These are phyloP conservation scores for Gastrophysa polygoni DNA, from an alignment of 2,888 invertebrate species.

Conservation along the genomic window DNA sequence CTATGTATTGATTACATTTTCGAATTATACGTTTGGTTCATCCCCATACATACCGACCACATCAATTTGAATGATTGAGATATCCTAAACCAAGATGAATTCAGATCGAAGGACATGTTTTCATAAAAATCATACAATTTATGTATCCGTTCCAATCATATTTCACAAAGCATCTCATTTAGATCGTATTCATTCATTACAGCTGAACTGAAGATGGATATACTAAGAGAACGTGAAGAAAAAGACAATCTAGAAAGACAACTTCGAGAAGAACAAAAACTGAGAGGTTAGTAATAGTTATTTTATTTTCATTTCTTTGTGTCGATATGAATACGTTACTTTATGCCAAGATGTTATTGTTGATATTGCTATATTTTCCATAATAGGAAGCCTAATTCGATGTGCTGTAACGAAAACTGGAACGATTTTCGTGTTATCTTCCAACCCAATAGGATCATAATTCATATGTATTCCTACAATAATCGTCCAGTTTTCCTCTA, in stretches of 20 bases:
- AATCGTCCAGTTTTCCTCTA: too few species aligned
- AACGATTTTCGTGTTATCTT: too few species aligned
- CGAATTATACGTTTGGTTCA: too few species aligned
- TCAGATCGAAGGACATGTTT: too few species aligned
- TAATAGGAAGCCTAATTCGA: too few species aligned
- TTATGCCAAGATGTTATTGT: constrained; percentile 16
- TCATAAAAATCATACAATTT: neutral
- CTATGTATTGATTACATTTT: too few species aligned
- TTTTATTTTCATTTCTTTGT: constrained; percentile 16
- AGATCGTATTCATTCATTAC: constrained; percentile 59
- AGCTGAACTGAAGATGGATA: constrained; percentile 97
- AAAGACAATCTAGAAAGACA: constrained; percentile 94
- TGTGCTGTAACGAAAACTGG: too few species aligned
- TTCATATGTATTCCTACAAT: too few species aligned
- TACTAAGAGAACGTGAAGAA: constrained; percentile 89
- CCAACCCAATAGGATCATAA: too few species aligned
- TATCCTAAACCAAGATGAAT: too few species aligned
- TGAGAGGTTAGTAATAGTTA: constrained; percentile 80
- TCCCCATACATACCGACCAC: too few species aligned
- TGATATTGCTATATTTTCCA: constrained; percentile 23
- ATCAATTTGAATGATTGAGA: too few species aligned
- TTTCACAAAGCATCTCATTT: neutral
- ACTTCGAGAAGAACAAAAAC: constrained; percentile 91
- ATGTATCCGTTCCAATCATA: neutral
- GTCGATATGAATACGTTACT: neutral